Conservation (phyloP, 2,797 vertebrate species). For the Antrozous pallidus region DNA sequence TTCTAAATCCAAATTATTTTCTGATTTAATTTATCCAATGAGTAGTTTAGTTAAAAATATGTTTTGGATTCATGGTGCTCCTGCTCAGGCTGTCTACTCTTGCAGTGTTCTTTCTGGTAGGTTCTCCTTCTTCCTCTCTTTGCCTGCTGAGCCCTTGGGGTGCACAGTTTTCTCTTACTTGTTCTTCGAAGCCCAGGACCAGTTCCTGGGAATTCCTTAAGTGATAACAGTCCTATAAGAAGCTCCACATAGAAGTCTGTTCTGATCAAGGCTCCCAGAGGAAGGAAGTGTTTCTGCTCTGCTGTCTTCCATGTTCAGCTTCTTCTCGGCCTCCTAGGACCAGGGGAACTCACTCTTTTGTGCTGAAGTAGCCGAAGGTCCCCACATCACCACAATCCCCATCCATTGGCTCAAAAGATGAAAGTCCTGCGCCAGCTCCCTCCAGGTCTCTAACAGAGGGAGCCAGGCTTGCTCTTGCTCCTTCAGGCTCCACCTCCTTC, state of each 20-base stretch:
- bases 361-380: not conserved
- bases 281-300: not conserved
- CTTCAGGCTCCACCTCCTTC: not conserved
- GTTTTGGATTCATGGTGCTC: not conserved
- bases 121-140: not conserved
- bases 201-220: not conserved
- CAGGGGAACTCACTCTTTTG: not conserved
- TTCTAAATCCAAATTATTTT: not conserved
- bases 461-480: not conserved
- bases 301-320: not conserved
- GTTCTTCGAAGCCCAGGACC: not conserved
- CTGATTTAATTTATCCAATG: not conserved
- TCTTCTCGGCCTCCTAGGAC: not conserved
- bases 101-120: rapidly evolving
- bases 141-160: not conserved
- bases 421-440: not conserved
- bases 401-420: not conserved
- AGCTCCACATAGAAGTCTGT: not conserved
- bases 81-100: not conserved
- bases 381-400: not conserved
- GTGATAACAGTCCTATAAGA: not conserved
- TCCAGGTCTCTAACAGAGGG: not conserved
- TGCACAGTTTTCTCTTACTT: not conserved
- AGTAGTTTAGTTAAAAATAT: not conserved
- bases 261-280: not conserved